These are phyloP conservation scores for Pseudobourletiella spinata DNA, from an alignment of 1,140 invertebrate genomes.

Conservation along the genomic window DNA sequence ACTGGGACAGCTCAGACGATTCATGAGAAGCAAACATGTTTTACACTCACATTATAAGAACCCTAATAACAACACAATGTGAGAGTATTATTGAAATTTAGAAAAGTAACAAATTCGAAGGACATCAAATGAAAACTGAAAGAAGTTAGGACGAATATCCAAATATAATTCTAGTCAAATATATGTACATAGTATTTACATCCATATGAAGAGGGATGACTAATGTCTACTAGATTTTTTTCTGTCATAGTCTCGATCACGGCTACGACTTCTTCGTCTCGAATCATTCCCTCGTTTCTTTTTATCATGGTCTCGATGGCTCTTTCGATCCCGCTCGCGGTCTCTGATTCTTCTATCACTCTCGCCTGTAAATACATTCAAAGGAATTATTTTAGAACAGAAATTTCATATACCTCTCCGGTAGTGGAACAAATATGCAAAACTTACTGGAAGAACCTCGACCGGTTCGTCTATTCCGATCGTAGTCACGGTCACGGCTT, in stretches of 20 bases:
- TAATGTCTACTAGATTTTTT: neutral
- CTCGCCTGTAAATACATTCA: neutral
- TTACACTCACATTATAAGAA: neutral
- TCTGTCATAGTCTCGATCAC: conserved; percentile 9
- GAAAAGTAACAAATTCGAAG: neutral
- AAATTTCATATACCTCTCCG: neutral
- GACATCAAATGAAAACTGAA: no score
- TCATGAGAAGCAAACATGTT: neutral
- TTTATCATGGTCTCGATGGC: conserved; percentile 28
- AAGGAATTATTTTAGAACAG: neutral
- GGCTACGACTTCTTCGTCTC: conserved; percentile 13
- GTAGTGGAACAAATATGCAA: neutral
- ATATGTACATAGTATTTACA: neutral
- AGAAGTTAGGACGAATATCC: no score
- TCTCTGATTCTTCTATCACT: conserved; percentile 31
- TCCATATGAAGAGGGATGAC: neutral
- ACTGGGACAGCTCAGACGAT: no score
- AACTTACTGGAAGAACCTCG: neutral
- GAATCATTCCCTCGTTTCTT: conserved; percentile 1
- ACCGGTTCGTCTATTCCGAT: conserved; percentile 34
- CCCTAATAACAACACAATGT: neutral
- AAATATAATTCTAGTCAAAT: neutral
- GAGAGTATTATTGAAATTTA: neutral
- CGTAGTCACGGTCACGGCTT: conserved; percentile 31
- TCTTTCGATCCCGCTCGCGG: conserved; percentile 27